Conservation (phyloP, 2,888 invertebrate genomes). For the Temnothorax ravouxi region DNA sequence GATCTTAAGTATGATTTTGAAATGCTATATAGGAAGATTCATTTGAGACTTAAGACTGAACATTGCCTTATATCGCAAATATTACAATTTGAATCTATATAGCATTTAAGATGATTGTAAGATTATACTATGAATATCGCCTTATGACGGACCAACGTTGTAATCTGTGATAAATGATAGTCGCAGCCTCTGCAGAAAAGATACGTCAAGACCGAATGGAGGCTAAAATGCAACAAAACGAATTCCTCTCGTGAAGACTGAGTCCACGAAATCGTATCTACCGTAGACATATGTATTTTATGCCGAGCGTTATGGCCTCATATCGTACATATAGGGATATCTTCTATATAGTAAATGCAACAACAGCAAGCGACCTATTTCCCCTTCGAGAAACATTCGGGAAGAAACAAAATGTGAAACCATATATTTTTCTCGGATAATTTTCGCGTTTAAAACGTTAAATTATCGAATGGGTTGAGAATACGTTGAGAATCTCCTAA, state of each 20-base stretch:
- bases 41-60: slow-evolving; percentile 2
- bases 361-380: slow-evolving; percentile 59
- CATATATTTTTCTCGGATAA: slow-evolving; percentile 16
- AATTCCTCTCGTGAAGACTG: slow-evolving; percentile 48
- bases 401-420: slow-evolving; percentile 25
- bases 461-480: background rate
- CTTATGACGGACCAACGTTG: slow-evolving; percentile 5
- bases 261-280: slow-evolving; percentile 66
- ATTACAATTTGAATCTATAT: background rate
- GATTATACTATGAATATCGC: slow-evolving; percentile 12
- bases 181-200: background rate
- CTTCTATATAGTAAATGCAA: slow-evolving; percentile 50
- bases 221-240: slow-evolving; percentile 39
- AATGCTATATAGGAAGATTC: background rate
- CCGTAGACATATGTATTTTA: slow-evolving; percentile 73
- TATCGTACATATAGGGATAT: slow-evolving; percentile 52
- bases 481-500: no score
- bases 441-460: slow-evolving; percentile 19
- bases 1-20: background rate
- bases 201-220: slow-evolving; percentile 28
- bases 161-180: slow-evolving; percentile 43
- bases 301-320: slow-evolving; percentile 55
- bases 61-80: background rate
- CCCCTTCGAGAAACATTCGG: slow-evolving; percentile 42
- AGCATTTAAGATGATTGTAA: background rate